Base-by-base conservation (phyloP, 2,797 vertebrate species). In the Spinus pinus region DNA sequence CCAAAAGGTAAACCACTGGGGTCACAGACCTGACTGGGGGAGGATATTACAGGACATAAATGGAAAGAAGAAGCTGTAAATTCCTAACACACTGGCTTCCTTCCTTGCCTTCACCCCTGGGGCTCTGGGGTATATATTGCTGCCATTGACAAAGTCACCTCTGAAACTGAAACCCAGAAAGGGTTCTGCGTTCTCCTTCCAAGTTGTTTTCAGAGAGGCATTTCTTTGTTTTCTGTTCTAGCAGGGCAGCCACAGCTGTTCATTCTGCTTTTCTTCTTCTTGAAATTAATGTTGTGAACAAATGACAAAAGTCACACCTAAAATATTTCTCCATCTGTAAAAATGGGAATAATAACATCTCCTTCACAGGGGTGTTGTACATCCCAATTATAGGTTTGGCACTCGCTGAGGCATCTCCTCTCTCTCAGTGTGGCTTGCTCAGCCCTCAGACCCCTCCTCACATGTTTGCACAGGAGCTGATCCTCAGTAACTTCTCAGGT, bases 241-340 rank as follows among this genome's bases (percentile, higher is more conserved):
- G 56, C 39, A 79, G 61, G 41, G 53, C 54, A 84, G 42, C 14
- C 27, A 42, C 50, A 30, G 37, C 44, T 72, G 41, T 44, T 78
- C 42, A 33, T 86, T 67, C 50, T 51, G 37, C 33, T 79, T 73
- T 81, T 60, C 49, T 61, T 72, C 65, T 56, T 37, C 61, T 56
- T 31, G 27, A 91, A 89, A 95, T 81, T 72, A 89, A 78, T 41
- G 49, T 37, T 53, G 44, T 74, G 67, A 95, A 49, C 49, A 93
- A 96, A 93, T 80, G 62, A 88, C 93, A 93, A 85, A 91, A 86
- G 49, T 84, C 90, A 89, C 62, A 83, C 81, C 61, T 92, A 28
- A 82, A 91, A 70, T 82, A 95, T 86, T 81, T 81, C 46, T 67
- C 47, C n/a, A 51, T 37, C 53, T 79, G 72, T 71, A 95, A 94